These are phyloP conservation scores for Helleia helle DNA, from an alignment of 2,888 invertebrate species.

Conservation along the genomic window DNA sequence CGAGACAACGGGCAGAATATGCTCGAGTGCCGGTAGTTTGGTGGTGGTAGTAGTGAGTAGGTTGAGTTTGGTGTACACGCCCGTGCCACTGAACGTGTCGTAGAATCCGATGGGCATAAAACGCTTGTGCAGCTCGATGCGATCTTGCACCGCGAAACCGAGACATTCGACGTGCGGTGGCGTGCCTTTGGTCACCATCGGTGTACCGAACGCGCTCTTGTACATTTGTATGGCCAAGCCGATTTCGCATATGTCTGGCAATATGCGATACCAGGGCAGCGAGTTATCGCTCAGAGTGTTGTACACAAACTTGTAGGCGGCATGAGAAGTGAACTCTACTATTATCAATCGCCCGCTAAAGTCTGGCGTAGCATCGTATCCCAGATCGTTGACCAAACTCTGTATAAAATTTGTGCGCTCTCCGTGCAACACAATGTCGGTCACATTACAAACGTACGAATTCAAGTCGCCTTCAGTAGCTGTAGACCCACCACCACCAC, in stretches of 20 bases:
- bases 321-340: conserved; percentile 4
- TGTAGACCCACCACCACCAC: no score
- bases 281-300: background rate
- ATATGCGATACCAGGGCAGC: background rate
- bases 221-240: conserved; percentile 8
- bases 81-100: conserved; percentile 2
- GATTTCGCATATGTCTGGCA: conserved; percentile 10
- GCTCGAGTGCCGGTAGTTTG: background rate
- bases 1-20: conserved; percentile 4
- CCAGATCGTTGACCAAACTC: conserved; percentile 7
- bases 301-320: conserved; percentile 6
- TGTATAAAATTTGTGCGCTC: conserved; percentile 6
- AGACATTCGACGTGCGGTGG: conserved; percentile 8
- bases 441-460: conserved; percentile 5
- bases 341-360: conserved; percentile 7
- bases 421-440: conserved; percentile 5
- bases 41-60: conserved; percentile 2
- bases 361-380: conserved; percentile 1
- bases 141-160: conserved; percentile 2
- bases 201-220: conserved; percentile 7
- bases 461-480: conserved; percentile 2
- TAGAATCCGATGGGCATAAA: conserved; percentile 2
- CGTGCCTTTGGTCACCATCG: conserved; percentile 5
- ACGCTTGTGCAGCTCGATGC: conserved; percentile 4
- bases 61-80: conserved; percentile 3